Conservation (phyloP, 2,888 invertebrate genomes). For the Thecocarcelia acutangulata region DNA sequence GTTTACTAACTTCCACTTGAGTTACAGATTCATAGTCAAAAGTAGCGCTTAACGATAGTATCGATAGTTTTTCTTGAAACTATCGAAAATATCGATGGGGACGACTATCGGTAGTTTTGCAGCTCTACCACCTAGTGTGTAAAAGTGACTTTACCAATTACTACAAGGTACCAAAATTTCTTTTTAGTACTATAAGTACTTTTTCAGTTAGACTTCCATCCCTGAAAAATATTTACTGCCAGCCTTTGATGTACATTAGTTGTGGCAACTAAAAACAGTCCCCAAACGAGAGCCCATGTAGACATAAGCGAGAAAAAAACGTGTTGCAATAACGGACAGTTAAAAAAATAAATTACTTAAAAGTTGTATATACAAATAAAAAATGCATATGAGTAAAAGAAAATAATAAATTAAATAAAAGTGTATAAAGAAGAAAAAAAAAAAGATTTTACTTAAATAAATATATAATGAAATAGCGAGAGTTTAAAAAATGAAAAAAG, state of each 20-base stretch:
- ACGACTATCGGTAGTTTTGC: too few relatives aligned
- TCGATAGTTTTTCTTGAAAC: too few relatives aligned
- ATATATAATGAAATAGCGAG: not conserved
- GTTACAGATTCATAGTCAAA: too few relatives aligned
- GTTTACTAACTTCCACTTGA: too few relatives aligned
- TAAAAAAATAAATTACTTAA: conserved; percentile 34
- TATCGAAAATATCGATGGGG: too few relatives aligned
- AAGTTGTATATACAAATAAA: conserved; percentile 43
- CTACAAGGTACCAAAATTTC: too few relatives aligned
- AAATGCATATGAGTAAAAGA: not conserved
- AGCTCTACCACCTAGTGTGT: too few relatives aligned
- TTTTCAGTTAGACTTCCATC: not conserved
- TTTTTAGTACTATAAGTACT: too few relatives aligned
- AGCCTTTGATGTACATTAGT: conserved; percentile 43
- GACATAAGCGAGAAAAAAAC: conserved; percentile 44
- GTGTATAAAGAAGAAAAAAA: not conserved
- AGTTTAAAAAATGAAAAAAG: not conserved
- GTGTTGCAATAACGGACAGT: conserved; percentile 11
- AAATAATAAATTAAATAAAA: conserved; percentile 16
- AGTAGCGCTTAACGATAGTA: too few relatives aligned
- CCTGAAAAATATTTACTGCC: conserved; percentile 1
- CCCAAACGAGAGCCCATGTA: conserved; percentile 49
- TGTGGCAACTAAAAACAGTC: conserved; percentile 54
- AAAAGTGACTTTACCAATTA: too few relatives aligned
- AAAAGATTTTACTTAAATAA: not conserved